A percentile compares a stretch with the other conserved stretches of the same genome.
These are phyloP conservation scores for Rhadina sibilatrix DNA, from an alignment of 2,113 vertebrate genomes.

Conservation along the genomic window DNA sequence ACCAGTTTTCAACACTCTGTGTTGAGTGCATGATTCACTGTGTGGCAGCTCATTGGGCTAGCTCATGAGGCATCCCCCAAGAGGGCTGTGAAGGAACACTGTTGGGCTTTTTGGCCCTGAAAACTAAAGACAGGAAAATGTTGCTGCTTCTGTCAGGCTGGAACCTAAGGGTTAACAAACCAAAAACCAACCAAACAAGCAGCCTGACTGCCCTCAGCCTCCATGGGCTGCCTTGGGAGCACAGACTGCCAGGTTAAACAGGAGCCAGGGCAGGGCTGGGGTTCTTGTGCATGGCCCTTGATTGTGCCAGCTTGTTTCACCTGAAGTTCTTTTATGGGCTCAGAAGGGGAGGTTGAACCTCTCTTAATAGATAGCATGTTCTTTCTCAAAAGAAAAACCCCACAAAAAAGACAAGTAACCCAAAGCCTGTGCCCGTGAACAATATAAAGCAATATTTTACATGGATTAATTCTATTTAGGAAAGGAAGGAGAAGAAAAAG, in stretches of 20 bases:
- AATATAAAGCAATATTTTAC: background rate
- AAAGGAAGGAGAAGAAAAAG: background rate
- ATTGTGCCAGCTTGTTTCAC: background rate
- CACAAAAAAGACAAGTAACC: background rate
- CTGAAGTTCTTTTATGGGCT: background rate
- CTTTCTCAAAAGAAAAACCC: background rate
- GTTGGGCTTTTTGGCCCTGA: background rate
- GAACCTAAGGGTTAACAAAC: background rate
- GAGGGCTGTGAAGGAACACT: background rate
- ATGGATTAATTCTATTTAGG: background rate
- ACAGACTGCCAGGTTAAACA: background rate
- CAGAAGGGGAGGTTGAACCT: background rate
- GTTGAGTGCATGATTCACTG: background rate
- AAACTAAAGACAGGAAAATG: background rate
- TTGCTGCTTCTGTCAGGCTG: background rate
- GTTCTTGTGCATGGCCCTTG: background rate
- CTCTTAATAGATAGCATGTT: background rate
- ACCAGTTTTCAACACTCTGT: background rate
- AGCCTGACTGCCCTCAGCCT: background rate
- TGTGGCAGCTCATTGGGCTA: background rate
- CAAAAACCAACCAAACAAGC: background rate
- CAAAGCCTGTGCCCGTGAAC: rapidly evolving
- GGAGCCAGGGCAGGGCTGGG: background rate
- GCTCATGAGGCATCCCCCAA: background rate
- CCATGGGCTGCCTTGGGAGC: background rate